These are phyloP conservation scores for Gobio occitaniae DNA, from an alignment of 2,797 vertebrate genomes.

Conservation along the genomic window DNA sequence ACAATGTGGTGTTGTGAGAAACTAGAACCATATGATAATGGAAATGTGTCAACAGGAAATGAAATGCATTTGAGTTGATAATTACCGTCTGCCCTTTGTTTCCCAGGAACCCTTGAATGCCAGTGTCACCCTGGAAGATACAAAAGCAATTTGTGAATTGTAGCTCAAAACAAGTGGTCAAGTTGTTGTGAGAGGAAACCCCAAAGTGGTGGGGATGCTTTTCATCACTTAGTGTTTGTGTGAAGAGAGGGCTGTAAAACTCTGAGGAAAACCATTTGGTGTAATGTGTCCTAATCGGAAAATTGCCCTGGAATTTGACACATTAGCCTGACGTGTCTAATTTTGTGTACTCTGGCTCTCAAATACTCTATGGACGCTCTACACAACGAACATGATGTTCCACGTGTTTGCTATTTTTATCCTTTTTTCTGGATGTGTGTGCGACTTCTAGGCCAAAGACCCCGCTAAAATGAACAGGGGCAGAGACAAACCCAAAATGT, in stretches of 20 bases:
- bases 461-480: neutral
- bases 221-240: conserved; percentile 15
- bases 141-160: conserved; percentile 7
- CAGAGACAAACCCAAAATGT: conserved; percentile 2
- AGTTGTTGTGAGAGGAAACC: neutral
- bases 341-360: neutral
- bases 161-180: neutral
- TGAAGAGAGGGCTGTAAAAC: conserved; percentile 7
- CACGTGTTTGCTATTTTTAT: conserved; percentile 7
- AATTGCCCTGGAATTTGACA: conserved; percentile 34
- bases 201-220: neutral
- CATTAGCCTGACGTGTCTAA: conserved; percentile 16
- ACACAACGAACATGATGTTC: neutral
- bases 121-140: conserved; percentile 74
- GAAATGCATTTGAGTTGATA: conserved; percentile 18
- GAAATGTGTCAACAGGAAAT: conserved; percentile 28
- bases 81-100: conserved; percentile 75
- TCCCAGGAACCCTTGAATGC: conserved; percentile 76
- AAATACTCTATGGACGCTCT: neutral
- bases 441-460: neutral
- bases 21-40: conserved; percentile 10
- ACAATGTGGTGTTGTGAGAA: conserved; percentile 54
- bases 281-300: conserved; percentile 21
- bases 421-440: conserved; percentile 10
- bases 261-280: conserved; percentile 3